These are phyloP conservation scores for Anguilla obscura DNA, from an alignment of 2,797 vertebrate genomes.

Conservation along the genomic window DNA sequence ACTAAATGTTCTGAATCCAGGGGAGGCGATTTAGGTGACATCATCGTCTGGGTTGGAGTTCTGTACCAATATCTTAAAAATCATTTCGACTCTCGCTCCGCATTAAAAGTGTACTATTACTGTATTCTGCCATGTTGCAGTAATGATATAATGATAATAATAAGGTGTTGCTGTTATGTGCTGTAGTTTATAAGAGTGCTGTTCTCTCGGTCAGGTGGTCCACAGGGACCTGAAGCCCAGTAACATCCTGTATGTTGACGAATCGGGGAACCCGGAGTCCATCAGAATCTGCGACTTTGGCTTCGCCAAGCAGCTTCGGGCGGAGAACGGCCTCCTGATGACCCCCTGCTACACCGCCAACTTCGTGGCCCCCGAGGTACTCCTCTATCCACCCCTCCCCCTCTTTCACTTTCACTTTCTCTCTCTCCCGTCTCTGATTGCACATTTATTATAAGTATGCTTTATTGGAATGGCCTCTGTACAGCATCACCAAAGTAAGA, in stretches of 20 bases:
- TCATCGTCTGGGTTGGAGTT: background rate
- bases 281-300: constrained; percentile 86
- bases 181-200: background rate
- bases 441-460: background rate
- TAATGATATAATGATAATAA: background rate
- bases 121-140: background rate
- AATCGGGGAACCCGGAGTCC: constrained; percentile 81
- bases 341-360: constrained; percentile 88
- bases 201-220: constrained; percentile 70
- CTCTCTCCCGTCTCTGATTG: background rate
- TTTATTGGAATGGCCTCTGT: background rate
- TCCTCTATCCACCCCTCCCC: background rate
- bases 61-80: background rate
- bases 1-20: background rate
- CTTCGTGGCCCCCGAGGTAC: constrained; percentile 87
- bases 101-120: background rate
- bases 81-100: background rate
- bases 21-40: no score
- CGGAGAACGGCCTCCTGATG: constrained; percentile 82
- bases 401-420: background rate
- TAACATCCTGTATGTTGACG: constrained; percentile 85
- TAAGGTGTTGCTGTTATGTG: background rate
- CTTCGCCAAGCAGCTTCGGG: constrained; percentile 83
- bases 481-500: background rate
- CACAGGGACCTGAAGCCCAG: constrained; percentile 86